A percentile compares a stretch with the other conserved stretches of the same genome.
Evolutionary conservation across 2,797 vertebrate species (phyloP).

Genomic region (Cryptoblepharus egeriae): DNA sequence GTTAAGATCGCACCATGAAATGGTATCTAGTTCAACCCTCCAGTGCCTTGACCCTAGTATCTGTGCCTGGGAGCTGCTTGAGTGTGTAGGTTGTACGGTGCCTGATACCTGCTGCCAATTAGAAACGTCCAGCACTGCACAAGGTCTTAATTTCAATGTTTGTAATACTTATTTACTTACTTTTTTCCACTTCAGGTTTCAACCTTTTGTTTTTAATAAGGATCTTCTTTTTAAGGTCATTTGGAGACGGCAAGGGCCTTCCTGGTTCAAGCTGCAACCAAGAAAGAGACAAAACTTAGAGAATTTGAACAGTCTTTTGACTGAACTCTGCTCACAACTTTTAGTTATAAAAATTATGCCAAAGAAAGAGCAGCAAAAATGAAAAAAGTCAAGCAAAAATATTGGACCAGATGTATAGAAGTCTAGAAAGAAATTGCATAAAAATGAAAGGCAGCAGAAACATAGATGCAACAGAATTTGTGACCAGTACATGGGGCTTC

Average conservation of each 20-base stretch:
- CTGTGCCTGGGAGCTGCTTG: no score
- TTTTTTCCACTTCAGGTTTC: slow-evolving; percentile 98
- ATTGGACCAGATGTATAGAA: neutral
- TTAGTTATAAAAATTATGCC: neutral
- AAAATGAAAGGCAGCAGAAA: slow-evolving; percentile 42
- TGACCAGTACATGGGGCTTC: neutral
- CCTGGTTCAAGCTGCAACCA: slow-evolving; percentile 87
- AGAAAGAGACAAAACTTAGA: neutral
- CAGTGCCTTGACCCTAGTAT: neutral
- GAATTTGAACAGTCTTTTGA: no score
- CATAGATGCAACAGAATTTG: neutral
- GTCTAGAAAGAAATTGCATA: slow-evolving; percentile 13
- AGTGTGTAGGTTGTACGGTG: no score
- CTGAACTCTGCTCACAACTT: neutral
- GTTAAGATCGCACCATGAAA: no score
- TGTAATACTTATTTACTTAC: slow-evolving; percentile 78
- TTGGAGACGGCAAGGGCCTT: slow-evolving; percentile 90
- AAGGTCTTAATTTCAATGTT: neutral
- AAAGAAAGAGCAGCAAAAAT: neutral
- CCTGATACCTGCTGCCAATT: no score
- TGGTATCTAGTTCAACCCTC: neutral
- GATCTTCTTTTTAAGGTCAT: slow-evolving; percentile 95
- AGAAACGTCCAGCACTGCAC: neutral
- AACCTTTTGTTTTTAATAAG: slow-evolving; percentile 99
- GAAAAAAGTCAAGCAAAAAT: neutral